phyloP scores from a whole-genome alignment of 2,888 invertebrate genomes.

The Spisula solida region DNA sequence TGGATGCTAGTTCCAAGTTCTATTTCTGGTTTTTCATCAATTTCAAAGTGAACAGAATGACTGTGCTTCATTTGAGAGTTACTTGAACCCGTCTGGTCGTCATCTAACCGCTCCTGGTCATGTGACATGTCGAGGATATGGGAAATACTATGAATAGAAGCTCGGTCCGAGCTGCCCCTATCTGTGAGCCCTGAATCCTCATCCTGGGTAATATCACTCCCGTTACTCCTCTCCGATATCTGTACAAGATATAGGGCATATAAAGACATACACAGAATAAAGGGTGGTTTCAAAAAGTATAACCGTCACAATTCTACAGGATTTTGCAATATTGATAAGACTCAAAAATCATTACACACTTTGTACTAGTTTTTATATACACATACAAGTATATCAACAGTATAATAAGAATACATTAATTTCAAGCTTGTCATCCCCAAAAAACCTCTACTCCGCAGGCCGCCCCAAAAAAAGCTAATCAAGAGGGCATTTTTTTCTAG shows the following conservation, averaged over 20 bases:
- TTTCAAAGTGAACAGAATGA: constrained; percentile 59
- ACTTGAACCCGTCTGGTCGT: background rate
- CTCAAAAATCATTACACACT: too few relatives aligned
- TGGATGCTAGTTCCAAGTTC: constrained; percentile 27
- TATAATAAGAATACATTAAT: too few relatives aligned
- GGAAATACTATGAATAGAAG: constrained; percentile 74
- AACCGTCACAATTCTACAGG: too few relatives aligned
- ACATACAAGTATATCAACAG: too few relatives aligned
- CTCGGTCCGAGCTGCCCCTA: constrained; percentile 58
- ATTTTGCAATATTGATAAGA: too few relatives aligned
- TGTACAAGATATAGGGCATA: constrained; percentile 16
- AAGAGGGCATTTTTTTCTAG: too few relatives aligned
- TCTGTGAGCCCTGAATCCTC: constrained; percentile 50
- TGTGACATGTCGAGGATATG: constrained; percentile 62
- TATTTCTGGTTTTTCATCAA: constrained; percentile 27
- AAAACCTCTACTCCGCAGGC: too few relatives aligned
- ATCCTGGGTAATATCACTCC: constrained; percentile 70
- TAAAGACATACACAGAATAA: background rate
- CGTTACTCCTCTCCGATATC: constrained; percentile 71
- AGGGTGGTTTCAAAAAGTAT: too few relatives aligned
- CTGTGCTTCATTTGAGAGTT: constrained; percentile 47
- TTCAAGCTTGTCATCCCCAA: too few relatives aligned
- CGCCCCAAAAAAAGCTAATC: too few relatives aligned
- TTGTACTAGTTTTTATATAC: too few relatives aligned
- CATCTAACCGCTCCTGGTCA: background rate